Evolutionary conservation across 2,797 vertebrate genomes (phyloP), one percentile per base, ranked within the genome.

Genomic region (Psittacula derbiana): DNA sequence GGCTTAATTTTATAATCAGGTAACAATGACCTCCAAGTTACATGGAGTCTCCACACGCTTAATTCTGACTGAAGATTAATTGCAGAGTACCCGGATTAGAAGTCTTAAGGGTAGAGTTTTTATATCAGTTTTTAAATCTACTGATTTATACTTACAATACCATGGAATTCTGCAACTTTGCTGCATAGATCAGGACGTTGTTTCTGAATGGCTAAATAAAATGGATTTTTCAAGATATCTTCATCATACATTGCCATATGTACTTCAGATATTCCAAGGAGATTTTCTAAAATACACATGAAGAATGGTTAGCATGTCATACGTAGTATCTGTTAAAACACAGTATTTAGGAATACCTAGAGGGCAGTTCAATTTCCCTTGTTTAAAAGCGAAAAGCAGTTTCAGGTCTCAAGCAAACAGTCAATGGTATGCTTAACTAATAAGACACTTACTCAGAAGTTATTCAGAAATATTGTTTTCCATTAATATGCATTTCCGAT

Each of bases 231-330:
- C 97, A 98, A 97, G 96, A 99, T 98, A 97, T 99, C 98, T 98
- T 99, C 99, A 98, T 99, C 99, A 98, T 99, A 99, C 80, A 99
- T 97, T 98, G 99, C 99, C 99, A 99, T 99, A 98, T 97, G 99
- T 98, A 98, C 97, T 97, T 97, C 97, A 96, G 93, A 80, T 80
- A 73, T 75, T 87, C 81, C 95, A 73, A 61, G 25, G 53, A 82
- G 69, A 49, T 81, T 92, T 94, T 95, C 98, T 98, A 81, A 44
- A 78, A 95, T 2, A 76, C 3, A 58, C 3, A 50, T 2, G 12
- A 33, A 89, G 30, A 75, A 78, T 6, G 10, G 55, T 27, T 61
- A 76, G 46, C 24, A 8, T 15, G 38, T 57, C 31, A 58, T 10
- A 50, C 2, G 2, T 3, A 1, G 4, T 11, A 33, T 8, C 33